Evolutionary conservation across 2,888 invertebrate genomes (phyloP).

Genomic region (Anaspis maculata): DNA sequence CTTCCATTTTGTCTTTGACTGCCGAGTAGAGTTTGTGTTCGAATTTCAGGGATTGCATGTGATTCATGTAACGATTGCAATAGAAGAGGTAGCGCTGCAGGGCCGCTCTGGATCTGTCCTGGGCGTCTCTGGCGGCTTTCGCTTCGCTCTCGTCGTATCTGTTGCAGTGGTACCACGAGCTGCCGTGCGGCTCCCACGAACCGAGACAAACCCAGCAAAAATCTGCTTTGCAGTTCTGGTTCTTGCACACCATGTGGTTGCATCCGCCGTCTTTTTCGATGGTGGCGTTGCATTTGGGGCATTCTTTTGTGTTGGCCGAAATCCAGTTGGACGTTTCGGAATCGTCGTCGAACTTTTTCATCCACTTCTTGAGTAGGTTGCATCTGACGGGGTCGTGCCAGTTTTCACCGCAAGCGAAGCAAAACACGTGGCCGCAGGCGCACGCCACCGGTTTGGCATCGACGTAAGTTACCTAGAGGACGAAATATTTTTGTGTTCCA

Average conservation of each 20-base stretch:
- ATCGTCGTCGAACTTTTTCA: slow-evolving; percentile 98
- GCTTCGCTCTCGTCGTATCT: slow-evolving; percentile 89
- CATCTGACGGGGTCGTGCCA: slow-evolving; percentile 99
- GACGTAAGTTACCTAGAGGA: slow-evolving; percentile 51
- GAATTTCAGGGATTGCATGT: slow-evolving; percentile 97
- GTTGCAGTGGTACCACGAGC: slow-evolving; percentile 63
- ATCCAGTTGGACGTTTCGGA: slow-evolving; percentile 99
- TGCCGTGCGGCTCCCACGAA: slow-evolving; percentile 98
- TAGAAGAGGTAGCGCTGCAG: slow-evolving; percentile 97
- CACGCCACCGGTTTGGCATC: slow-evolving; percentile 90
- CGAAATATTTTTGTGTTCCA: no score
- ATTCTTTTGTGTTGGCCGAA: slow-evolving; percentile 98
- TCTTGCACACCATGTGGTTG: slow-evolving; percentile 99
- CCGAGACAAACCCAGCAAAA: slow-evolving; percentile 99
- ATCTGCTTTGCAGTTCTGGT: slow-evolving; percentile 95
- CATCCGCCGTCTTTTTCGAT: slow-evolving; percentile 97
- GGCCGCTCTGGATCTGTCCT: slow-evolving; percentile 91
- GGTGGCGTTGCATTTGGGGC: slow-evolving; percentile 95
- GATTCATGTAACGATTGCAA: slow-evolving; percentile 94
- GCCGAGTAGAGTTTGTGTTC: slow-evolving; percentile 95
- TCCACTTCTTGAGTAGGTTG: slow-evolving; percentile 87
- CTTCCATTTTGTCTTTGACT: slow-evolving; percentile 98
- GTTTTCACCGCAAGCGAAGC: slow-evolving; percentile 93
- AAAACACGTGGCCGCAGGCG: slow-evolving; percentile 89
- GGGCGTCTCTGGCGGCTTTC: slow-evolving; percentile 92